Conservation (phyloP, 2,113 vertebrate species). For the Antechinus stuartii region DNA sequence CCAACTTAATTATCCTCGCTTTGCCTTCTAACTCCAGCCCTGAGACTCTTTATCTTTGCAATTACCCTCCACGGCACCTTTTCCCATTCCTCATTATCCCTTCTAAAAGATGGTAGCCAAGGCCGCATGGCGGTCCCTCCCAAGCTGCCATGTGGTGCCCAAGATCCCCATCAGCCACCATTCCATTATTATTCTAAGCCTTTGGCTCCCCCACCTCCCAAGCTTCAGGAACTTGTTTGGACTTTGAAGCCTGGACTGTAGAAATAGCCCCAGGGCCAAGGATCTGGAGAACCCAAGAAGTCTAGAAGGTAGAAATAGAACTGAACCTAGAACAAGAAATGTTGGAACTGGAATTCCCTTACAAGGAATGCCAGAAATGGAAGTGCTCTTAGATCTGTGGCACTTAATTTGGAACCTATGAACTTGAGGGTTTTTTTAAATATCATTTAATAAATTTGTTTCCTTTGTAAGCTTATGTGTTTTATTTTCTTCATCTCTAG, state of each 20-base stretch:
- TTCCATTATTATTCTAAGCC: neutral
- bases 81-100: neutral
- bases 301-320: neutral
- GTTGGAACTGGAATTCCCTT: too few species aligned
- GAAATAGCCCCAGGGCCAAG: neutral
- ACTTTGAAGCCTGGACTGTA: neutral
- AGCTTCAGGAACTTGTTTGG: neutral
- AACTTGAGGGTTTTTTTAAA: neutral
- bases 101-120: neutral
- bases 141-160: neutral
- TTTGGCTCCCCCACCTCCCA: neutral
- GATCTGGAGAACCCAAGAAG: neutral
- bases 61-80: neutral
- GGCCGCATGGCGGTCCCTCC: neutral
- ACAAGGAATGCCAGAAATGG: neutral
- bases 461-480: neutral
- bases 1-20: slow-evolving; percentile 28
- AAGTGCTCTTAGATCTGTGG: neutral
- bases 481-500: neutral
- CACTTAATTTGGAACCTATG: neutral
- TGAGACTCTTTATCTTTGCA: neutral
- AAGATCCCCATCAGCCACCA: neutral
- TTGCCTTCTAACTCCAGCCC: slow-evolving; percentile 1
- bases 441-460: neutral
- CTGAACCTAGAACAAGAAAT: neutral